These are phyloP conservation scores for Andinoacara biseriatus DNA, from an alignment of 2,113 vertebrate genomes.

Conservation along the genomic window DNA sequence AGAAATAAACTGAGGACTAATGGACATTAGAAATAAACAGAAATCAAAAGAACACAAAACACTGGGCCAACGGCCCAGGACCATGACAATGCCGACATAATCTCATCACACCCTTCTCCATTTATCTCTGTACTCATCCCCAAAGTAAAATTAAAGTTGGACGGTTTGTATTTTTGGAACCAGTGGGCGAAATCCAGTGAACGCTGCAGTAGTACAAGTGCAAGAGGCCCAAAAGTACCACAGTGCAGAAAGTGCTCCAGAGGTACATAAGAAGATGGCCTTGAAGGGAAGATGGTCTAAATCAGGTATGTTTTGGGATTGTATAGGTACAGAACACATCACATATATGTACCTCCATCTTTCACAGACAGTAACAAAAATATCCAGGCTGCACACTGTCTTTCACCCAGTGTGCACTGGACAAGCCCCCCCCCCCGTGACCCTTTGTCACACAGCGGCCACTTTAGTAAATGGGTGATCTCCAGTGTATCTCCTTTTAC, in stretches of 20 bases:
- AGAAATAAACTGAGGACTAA: too few species aligned
- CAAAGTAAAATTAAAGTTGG: neutral
- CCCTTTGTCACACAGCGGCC: neutral
- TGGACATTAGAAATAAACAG: too few species aligned
- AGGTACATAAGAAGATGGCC: neutral
- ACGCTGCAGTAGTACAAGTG: neutral
- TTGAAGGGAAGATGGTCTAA: neutral
- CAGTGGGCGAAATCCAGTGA: neutral
- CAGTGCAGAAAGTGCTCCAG: neutral
- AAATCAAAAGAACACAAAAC: too few species aligned
- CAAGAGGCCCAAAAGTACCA: neutral
- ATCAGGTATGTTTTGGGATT: neutral
- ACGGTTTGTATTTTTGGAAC: neutral
- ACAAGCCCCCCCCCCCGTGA: neutral
- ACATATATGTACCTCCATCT: neutral
- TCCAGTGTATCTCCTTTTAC: neutral
- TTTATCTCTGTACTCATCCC: neutral
- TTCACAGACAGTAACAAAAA: neutral
- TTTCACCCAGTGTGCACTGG: neutral
- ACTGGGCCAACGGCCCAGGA: too few species aligned
- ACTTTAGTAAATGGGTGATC: slow-evolving; percentile 21
- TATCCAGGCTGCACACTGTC: neutral
- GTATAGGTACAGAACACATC: neutral
- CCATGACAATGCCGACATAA: too few species aligned
- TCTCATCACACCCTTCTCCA: neutral